Conservation (phyloP, 2,113 vertebrate genomes). For the Oreocharis arfaki region DNA sequence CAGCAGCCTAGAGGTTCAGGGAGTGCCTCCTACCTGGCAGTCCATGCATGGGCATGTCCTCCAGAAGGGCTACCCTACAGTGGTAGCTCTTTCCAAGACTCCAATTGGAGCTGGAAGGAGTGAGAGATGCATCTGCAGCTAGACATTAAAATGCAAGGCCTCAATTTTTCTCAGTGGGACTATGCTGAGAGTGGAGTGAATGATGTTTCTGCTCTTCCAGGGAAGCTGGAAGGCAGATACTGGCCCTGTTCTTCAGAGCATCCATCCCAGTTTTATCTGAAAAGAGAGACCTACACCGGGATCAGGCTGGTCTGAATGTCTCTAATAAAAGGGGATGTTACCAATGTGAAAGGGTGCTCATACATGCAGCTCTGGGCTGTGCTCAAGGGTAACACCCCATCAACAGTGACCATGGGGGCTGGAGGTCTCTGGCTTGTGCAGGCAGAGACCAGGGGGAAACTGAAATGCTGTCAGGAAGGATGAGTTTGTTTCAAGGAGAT, state of each 20-base stretch:
- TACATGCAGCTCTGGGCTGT: background rate
- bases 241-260: background rate
- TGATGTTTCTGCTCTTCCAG: background rate
- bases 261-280: background rate
- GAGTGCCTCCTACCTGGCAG: background rate
- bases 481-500: background rate
- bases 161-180: background rate
- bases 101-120: background rate
- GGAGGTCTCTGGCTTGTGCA: background rate
- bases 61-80: background rate
- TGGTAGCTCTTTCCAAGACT: background rate
- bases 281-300: background rate
- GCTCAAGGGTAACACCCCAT: background rate
- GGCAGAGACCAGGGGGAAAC: background rate
- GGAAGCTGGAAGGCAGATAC: background rate
- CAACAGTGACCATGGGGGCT: background rate
- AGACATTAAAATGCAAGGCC: background rate
- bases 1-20: background rate
- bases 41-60: background rate
- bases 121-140: background rate
- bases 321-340: background rate
- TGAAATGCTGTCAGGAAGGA: background rate
- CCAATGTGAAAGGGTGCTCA: background rate
- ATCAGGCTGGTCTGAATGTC: background rate
- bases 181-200: accelerated